Conservation (phyloP, 1,140 invertebrate species). For the Tetramorium alpestre region DNA sequence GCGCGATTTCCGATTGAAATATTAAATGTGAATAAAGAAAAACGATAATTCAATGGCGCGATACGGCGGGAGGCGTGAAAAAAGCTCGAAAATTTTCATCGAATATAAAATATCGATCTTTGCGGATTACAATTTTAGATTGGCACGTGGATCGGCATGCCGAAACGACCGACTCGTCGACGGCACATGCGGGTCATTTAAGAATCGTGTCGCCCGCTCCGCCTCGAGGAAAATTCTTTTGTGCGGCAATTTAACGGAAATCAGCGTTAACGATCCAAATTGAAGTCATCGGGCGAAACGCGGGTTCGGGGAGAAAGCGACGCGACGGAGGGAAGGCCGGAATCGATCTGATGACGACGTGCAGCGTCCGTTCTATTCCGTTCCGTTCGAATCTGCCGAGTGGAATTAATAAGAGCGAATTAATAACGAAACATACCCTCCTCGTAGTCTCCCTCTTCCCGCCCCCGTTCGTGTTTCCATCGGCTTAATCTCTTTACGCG, state of each 20-base stretch:
- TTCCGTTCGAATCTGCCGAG: conserved; percentile 42
- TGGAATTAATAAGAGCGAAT: conserved; percentile 71
- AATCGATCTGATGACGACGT: conserved; percentile 45
- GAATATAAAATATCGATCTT: background rate
- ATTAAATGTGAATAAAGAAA: background rate
- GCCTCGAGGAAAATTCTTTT: conserved; percentile 35
- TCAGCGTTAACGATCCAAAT: conserved; percentile 60
- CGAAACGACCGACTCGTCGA: conserved; percentile 12
- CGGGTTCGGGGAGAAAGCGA: background rate
- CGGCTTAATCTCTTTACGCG: conserved; percentile 70
- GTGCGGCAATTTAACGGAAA: conserved; percentile 55
- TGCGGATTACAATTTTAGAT: conserved; percentile 27
- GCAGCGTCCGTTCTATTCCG: conserved; percentile 19
- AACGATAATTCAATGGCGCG: background rate
- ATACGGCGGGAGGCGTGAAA: background rate
- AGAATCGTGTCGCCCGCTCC: conserved; percentile 2
- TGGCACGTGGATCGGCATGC: background rate
- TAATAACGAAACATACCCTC: conserved; percentile 70
- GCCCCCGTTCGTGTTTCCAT: conserved; percentile 30
- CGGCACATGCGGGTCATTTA: conserved; percentile 47
- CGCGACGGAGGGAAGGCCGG: background rate
- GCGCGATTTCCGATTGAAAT: conserved; percentile 8
- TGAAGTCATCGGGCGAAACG: conserved; percentile 37
- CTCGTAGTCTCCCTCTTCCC: background rate
- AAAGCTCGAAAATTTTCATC: background rate